Evolutionary conservation across 2,113 vertebrate genomes (phyloP), one percentile per base, ranked within the genome.

Genomic region (Paradisaea rubra): DNA sequence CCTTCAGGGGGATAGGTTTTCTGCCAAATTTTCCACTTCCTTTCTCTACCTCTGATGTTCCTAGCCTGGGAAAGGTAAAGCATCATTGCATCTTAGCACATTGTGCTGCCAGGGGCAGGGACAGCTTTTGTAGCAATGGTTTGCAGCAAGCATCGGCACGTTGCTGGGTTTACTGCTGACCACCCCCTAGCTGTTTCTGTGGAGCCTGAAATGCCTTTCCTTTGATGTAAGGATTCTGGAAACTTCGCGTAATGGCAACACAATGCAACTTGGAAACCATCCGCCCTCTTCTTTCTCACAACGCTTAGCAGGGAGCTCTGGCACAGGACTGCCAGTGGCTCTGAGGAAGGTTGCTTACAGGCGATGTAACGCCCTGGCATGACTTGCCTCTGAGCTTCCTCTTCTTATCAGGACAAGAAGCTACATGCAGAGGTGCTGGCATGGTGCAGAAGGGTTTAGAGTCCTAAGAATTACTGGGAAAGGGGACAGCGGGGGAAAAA

Each of bases 51-150:
- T 56, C 41, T 80, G 30, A n/a, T 3, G 8, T 76, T 92, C 73
- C 45, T 20, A 73, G 39, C 66, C 87, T 79, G 84, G 70, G 56
- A 95, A 94, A 91, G 63, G 63, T 56, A 64, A 95, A 81, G 42
- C 44, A 42, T 25, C 63, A 12, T 31, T 44, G 59, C 39, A 50
- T 22, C 37, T 57, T 39, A 69, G 53, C 7, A 6, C 1, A 30
- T 19, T 19, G 12, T 10, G 42, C 39, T 73, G 77, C 54, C 68
- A 31, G 39, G 3, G 60, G 49, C 39, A 82, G 74, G 47, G 74
- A 37, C 33, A 70, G 1, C 6, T 81, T 89, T 71, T 49, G 28
- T 7, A 70, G 54, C 60, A 59, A 27, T 19, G 35, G 54, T 85
- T 91, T 85, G 66, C 59, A 95, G 79, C 89, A 79, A 91, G 87